These are phyloP conservation scores for Grantiella picta DNA, from an alignment of 2,113 vertebrate genomes.

Conservation along the genomic window DNA sequence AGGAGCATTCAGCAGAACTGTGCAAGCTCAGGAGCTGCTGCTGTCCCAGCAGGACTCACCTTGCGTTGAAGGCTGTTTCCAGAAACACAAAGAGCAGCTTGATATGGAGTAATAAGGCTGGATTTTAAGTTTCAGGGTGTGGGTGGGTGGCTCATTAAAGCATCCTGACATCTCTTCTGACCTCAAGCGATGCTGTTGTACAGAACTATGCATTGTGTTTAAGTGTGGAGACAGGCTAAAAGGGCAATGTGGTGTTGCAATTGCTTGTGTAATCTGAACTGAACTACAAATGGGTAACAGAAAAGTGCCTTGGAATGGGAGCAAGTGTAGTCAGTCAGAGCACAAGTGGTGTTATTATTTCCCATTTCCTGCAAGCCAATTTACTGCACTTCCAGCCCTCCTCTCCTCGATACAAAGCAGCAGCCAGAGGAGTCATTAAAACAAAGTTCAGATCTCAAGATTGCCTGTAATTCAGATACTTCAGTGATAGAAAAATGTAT, in stretches of 20 bases:
- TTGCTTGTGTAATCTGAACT: neutral
- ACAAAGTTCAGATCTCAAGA: neutral
- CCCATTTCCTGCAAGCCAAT: conserved; percentile 5
- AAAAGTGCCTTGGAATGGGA: neutral
- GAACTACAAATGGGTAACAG: neutral
- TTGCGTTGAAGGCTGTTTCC: accelerated
- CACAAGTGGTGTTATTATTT: neutral
- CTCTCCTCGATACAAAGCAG: neutral
- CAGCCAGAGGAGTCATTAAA: conserved; percentile 38
- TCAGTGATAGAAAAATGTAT: conserved; percentile 16
- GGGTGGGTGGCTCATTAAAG: neutral
- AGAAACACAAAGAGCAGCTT: neutral
- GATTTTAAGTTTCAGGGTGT: neutral
- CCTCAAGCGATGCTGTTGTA: accelerated
- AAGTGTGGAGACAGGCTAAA: too few species aligned
- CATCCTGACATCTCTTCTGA: neutral
- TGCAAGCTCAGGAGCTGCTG: neutral
- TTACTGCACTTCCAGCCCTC: neutral
- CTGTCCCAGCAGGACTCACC: neutral
- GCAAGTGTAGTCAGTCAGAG: neutral
- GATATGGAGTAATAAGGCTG: neutral
- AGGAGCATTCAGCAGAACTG: neutral
- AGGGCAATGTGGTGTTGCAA: neutral
- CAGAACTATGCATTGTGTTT: accelerated
- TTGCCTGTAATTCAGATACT: conserved; percentile 37